phyloP scores from a whole-genome alignment of 2,797 vertebrate genomes.

The Anguilla anguilla region DNA sequence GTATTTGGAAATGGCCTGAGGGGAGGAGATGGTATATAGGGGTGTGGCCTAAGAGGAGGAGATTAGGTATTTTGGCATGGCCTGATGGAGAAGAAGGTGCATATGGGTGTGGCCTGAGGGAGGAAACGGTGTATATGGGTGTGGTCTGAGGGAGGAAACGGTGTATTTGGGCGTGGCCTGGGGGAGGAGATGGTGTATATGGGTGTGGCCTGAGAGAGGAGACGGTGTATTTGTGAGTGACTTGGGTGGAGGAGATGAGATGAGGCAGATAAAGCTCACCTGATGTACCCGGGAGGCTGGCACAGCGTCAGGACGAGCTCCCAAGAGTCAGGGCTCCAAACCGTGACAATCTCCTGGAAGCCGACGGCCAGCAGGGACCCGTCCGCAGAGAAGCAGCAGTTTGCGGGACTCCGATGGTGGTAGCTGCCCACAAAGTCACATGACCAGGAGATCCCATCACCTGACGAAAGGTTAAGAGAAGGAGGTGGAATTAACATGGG shows the following conservation, averaged over 20 bases:
- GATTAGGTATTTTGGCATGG: too few species aligned
- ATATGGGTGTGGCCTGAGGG: slow-evolving; percentile 59
- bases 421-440: slow-evolving; percentile 94
- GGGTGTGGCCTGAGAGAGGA: background rate
- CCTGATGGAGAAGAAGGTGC: too few species aligned
- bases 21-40: background rate
- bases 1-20: background rate
- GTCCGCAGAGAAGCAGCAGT: slow-evolving; percentile 91
- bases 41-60: background rate
- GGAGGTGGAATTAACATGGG: slow-evolving; percentile 8
- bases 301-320: slow-evolving; percentile 89
- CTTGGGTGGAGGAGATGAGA: slow-evolving; percentile 1
- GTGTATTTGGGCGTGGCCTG: background rate
- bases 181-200: background rate
- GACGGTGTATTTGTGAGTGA: slow-evolving; percentile 58
- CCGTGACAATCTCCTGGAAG: slow-evolving; percentile 85
- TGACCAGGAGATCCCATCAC: slow-evolving; percentile 80
- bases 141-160: too few species aligned
- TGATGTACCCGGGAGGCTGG: slow-evolving; percentile 86
- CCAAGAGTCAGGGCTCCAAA: slow-evolving; percentile 90
- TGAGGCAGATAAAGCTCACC: slow-evolving; percentile 61
- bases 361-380: slow-evolving; percentile 88
- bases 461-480: slow-evolving; percentile 43
- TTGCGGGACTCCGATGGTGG: slow-evolving; percentile 78
- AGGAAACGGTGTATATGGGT: background rate